phyloP scores from a whole-genome alignment of 2,797 vertebrate genomes.

The Eptatretus atami region DNA sequence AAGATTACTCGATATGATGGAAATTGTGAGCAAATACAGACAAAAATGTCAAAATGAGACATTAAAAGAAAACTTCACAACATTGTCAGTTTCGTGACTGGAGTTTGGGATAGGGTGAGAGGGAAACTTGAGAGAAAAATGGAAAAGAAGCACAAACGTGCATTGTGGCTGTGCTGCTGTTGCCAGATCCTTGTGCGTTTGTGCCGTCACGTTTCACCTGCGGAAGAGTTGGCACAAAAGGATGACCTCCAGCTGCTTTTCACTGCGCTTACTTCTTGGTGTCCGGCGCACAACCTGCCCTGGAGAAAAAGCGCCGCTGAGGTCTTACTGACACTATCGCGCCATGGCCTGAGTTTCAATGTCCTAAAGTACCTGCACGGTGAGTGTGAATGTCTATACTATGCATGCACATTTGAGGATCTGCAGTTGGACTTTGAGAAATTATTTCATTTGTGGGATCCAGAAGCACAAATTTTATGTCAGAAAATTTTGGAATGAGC shows the following conservation, averaged over 20 bases:
- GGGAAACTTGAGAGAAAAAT: no score
- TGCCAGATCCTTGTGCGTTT: constrained; percentile 71
- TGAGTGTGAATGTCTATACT: constrained; percentile 10
- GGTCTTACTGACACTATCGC: constrained; percentile 82
- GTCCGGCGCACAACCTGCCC: constrained; percentile 82
- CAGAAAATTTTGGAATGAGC: no score
- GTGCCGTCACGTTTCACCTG: constrained; percentile 78
- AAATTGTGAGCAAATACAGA: no score
- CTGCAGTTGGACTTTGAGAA: no score
- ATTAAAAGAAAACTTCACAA: no score
- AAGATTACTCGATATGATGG: no score
- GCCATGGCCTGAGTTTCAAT: constrained; percentile 80
- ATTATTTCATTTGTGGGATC: no score
- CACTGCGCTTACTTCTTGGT: constrained; percentile 98
- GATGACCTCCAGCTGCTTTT: constrained; percentile 97
- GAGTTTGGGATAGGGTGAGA: no score
- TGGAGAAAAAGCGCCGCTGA: constrained; percentile 92
- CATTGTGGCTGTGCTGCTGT: background rate
- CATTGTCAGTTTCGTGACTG: no score
- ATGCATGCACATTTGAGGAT: no score
- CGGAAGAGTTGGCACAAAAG: constrained; percentile 83
- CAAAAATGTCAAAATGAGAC: no score
- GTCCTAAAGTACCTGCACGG: constrained; percentile 96
- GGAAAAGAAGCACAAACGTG: background rate
- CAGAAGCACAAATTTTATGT: no score